Evolutionary conservation across 2,888 invertebrate genomes (phyloP).

Genomic region (Saturnia japonica): DNA sequence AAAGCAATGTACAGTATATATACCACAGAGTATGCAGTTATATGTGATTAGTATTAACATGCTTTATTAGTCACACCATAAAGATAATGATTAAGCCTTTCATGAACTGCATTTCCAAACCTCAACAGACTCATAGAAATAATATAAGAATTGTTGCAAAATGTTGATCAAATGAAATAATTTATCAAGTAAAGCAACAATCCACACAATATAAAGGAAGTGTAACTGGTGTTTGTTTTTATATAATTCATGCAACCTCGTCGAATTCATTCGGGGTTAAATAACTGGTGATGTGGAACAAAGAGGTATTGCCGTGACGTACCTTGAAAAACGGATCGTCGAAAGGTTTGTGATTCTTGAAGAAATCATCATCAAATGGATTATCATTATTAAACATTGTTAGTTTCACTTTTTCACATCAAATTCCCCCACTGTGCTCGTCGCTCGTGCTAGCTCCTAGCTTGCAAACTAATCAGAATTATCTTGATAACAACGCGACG

Average conservation of each 20-base stretch:
- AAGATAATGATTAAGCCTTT: not conserved
- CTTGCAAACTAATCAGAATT: not conserved
- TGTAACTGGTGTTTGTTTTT: not conserved
- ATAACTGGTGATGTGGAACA: not conserved
- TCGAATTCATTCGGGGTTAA: not conserved
- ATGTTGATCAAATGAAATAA: not conserved
- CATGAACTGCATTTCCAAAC: not conserved
- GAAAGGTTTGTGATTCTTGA: conserved; percentile 26
- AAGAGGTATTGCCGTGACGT: conserved; percentile 1
- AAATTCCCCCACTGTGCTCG: conserved; percentile 19
- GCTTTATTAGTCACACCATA: not conserved
- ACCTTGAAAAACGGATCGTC: conserved; percentile 7
- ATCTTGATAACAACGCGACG: not conserved
- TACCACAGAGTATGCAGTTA: no score
- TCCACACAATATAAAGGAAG: not conserved
- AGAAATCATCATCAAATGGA: conserved; percentile 30
- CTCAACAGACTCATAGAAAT: not conserved
- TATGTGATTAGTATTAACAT: not conserved
- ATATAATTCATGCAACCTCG: not conserved
- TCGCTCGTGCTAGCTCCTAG: conserved; percentile 7
- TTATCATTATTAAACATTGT: conserved; percentile 36
- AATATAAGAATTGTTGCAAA: not conserved
- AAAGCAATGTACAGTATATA: no score
- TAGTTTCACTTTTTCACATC: conserved; percentile 28
- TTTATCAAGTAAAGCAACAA: not conserved